Base-by-base conservation (phyloP, 1,140 invertebrate species). In the Caenorhabditis tropicalis region DNA sequence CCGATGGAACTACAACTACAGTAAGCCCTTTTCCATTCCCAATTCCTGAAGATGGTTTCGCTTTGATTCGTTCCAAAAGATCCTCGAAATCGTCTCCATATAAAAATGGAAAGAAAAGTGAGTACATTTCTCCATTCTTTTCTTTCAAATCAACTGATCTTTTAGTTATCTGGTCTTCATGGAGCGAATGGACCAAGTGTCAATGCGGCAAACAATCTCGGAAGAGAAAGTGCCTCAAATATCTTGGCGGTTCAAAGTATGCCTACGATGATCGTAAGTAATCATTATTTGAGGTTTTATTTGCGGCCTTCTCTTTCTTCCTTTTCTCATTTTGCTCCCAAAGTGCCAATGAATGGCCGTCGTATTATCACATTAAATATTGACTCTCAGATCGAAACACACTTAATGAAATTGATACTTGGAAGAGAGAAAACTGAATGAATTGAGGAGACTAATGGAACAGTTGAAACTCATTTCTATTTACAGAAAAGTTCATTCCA, bases 261-360 rank as follows among this genome's bases (percentile, higher is more conserved):
- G 36, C 65, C 19, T 43, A 74, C 65, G 65, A 74, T 74, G 65
- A 74, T 74, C 65, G 65, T 74, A 74, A 74, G 65, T 74, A 43
- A 43, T 43, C 39, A 43, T 43, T 74, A 46, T 74, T 74, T 74
- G 33, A 74, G 36, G 21, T 74, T 43, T 74, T 74, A 74, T 74
- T 74, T 74, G 36, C 65, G 36, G 43, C n/a, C 58, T 27, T 36
- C 29, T 74, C 15, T 70, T 19, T 36, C 31, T 4, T 12, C n/a
- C 36, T 39, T 24, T 43, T 15, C 24, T 15, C n/a, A 36, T 43
- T 31, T 31, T 74, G 7, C 36, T 39, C 65, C 19, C 16, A 39
- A n/a, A n/a, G 65, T 74, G 65, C 65, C 65, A 74, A 74, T 74
- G 65, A 74, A 74, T 74, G 65, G 65, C 33, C 65, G 65, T 43